These are phyloP conservation scores for Mastomys coucha DNA, from an alignment of 2,113 vertebrate genomes.

Conservation along the genomic window DNA sequence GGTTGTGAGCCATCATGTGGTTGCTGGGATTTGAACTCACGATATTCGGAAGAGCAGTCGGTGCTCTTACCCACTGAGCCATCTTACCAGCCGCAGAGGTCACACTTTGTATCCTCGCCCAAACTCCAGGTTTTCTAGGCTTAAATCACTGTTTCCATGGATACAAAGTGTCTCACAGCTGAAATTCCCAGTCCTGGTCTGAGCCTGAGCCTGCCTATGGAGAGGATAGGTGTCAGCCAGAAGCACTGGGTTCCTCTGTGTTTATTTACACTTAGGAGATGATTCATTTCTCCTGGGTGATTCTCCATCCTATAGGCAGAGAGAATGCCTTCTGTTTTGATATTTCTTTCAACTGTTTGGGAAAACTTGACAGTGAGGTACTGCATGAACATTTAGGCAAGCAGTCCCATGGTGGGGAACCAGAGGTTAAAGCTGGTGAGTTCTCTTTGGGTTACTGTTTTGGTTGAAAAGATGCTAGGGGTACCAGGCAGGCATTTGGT, in stretches of 20 bases:
- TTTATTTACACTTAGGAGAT: not conserved
- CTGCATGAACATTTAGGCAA: too few relatives aligned
- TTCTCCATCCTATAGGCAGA: not conserved
- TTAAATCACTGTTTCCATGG: not conserved
- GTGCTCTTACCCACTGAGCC: too few relatives aligned
- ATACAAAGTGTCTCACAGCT: too few relatives aligned
- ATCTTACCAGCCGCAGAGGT: too few relatives aligned
- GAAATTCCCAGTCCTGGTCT: not conserved
- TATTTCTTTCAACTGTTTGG: not conserved
- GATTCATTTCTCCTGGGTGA: not conserved
- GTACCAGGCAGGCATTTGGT: not conserved
- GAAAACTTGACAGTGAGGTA: not conserved
- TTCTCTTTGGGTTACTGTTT: not conserved
- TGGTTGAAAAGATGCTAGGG: too few relatives aligned
- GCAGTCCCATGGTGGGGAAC: not conserved
- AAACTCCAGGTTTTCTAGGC: not conserved
- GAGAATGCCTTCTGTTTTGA: not conserved
- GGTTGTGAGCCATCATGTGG: too few relatives aligned
- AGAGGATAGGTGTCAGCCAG: not conserved
- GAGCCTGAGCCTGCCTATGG: not conserved
- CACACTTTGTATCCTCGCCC: too few relatives aligned
- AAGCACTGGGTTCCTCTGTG: not conserved
- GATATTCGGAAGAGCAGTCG: too few relatives aligned
- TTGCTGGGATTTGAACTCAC: too few relatives aligned
- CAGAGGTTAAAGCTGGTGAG: not conserved